Evolutionary conservation across 2,888 invertebrate species (phyloP).

Genomic region (Sepioteuthis lessoniana): DNA sequence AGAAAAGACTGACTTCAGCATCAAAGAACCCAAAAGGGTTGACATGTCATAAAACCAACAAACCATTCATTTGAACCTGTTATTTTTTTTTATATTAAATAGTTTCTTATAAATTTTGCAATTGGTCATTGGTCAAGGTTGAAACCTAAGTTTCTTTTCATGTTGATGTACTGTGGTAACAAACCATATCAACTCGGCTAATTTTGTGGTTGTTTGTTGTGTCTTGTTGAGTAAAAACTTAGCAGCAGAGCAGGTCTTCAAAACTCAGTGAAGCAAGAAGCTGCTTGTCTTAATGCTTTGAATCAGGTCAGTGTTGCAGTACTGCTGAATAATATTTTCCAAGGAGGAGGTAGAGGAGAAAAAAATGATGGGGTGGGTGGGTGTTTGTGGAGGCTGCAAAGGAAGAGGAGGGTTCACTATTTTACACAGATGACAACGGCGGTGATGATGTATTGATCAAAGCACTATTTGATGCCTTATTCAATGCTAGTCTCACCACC

Average conservation of each 20-base stretch:
- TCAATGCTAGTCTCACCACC: neutral
- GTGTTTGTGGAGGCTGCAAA: neutral
- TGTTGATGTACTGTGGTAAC: neutral
- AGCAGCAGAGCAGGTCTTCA: neutral
- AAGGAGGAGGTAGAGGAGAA: neutral
- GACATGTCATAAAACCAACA: no score
- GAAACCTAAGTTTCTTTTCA: neutral
- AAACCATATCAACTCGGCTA: neutral
- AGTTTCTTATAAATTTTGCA: neutral
- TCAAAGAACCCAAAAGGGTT: no score
- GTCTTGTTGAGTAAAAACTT: neutral
- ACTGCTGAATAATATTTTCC: neutral
- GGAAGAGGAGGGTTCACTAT: neutral
- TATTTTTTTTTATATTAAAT: neutral
- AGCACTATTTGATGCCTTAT: slow-evolving; percentile 33
- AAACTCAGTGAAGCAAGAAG: slow-evolving; percentile 12
- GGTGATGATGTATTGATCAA: slow-evolving; percentile 33
- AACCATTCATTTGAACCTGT: no score
- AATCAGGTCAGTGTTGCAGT: slow-evolving; percentile 1
- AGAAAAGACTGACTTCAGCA: no score
- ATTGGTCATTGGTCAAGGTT: neutral
- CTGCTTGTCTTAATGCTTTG: slow-evolving; percentile 8
- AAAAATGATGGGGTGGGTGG: neutral
- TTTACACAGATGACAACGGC: neutral
- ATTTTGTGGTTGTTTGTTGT: neutral